Conservation (phyloP, 2,888 invertebrate genomes). For the Caenorhabditis sp. region DNA sequence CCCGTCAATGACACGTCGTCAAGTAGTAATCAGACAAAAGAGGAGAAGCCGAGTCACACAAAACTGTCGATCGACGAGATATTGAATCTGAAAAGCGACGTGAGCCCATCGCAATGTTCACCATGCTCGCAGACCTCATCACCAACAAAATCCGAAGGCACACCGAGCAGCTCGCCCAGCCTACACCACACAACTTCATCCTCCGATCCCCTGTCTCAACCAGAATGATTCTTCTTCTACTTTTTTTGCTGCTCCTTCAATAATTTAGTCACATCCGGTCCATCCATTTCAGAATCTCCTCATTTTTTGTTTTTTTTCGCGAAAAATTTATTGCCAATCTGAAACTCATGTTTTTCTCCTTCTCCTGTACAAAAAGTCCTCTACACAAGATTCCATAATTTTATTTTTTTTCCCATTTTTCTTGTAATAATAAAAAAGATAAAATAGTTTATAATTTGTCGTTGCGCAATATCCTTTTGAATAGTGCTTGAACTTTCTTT, state of each 20-base stretch:
- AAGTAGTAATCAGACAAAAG: slow-evolving; percentile 10
- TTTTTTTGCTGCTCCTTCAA: too few species aligned
- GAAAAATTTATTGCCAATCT: slow-evolving; percentile 19
- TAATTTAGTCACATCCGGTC: background rate
- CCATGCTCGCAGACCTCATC: slow-evolving; percentile 30
- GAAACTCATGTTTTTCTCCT: slow-evolving; percentile 22
- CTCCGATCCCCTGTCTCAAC: slow-evolving; percentile 27
- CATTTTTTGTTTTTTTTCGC: slow-evolving; percentile 5
- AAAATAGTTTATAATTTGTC: background rate
- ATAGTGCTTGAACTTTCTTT: slow-evolving; percentile 18
- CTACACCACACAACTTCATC: background rate
- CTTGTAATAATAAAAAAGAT: slow-evolving; percentile 25
- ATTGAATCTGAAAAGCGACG: slow-evolving; percentile 44
- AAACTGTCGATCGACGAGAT: slow-evolving; percentile 58
- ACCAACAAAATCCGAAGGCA: slow-evolving; percentile 3
- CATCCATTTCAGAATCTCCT: slow-evolving; percentile 2
- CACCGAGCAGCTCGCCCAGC: slow-evolving; percentile 5
- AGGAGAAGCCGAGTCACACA: background rate
- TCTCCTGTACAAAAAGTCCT: background rate
- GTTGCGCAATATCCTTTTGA: slow-evolving; percentile 3
- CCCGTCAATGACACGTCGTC: background rate
- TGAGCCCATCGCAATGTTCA: slow-evolving; percentile 33
- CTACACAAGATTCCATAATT: slow-evolving; percentile 5
- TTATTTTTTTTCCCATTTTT: background rate
- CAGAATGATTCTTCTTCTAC: too few species aligned